A percentile compares a stretch with the other conserved stretches of the same genome.
Conservation (phyloP, 2,113 vertebrate species). For the Verasper variegatus region DNA sequence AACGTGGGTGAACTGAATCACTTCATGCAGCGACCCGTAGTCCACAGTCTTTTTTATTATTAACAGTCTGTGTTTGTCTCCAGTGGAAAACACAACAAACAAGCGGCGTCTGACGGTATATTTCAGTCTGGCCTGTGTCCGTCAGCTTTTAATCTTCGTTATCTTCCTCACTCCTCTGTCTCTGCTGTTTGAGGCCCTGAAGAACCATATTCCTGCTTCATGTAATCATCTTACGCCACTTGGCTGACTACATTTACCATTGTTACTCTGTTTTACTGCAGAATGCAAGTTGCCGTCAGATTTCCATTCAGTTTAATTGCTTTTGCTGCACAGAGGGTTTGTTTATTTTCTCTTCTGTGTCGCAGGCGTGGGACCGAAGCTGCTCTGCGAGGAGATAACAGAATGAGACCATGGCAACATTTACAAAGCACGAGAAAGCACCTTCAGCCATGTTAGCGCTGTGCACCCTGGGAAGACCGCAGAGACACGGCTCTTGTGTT, state of each 20-base stretch:
- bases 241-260: not conserved
- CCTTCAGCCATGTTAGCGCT: not conserved
- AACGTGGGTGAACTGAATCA: too few relatives aligned
- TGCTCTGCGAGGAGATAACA: not conserved
- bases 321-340: not conserved
- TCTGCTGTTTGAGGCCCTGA: not conserved
- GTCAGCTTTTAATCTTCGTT: not conserved
- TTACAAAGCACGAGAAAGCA: not conserved
- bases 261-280: not conserved
- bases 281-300: not conserved
- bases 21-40: too few relatives aligned
- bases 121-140: too few relatives aligned
- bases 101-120: too few relatives aligned
- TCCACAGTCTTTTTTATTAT: too few relatives aligned
- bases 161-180: not conserved
- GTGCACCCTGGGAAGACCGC: not conserved
- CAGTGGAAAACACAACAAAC: too few relatives aligned
- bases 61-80: too few relatives aligned
- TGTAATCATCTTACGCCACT: not conserved
- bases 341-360: not conserved
- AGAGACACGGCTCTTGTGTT: not conserved
- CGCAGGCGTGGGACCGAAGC: not conserved
- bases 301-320: conserved; percentile 2
- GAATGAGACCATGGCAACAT: not conserved
- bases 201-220: not conserved